Evolutionary conservation across 2,113 vertebrate genomes (phyloP), one percentile per base, ranked within the genome.

Genomic region (Chaenogobius annularis): DNA sequence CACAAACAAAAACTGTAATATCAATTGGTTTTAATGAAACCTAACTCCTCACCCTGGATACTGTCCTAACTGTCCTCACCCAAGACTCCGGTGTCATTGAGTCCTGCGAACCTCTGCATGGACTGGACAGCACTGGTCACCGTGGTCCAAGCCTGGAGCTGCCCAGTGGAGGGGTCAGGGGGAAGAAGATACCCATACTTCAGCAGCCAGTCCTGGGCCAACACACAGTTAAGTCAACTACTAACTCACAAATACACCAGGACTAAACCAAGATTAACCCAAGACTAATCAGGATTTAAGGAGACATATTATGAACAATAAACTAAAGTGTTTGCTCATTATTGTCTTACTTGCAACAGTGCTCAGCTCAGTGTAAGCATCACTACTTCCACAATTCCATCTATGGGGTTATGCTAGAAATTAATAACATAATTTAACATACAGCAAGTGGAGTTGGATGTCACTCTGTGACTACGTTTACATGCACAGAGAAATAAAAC

Each of bases 101-200:
- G 86, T 62, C 93, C 93, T 44, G 91, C 92, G 72, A 94, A 94
- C 43, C 47, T 89, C 81, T 94, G 94, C 93, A 94, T 94, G 35
- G 76, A 71, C 37, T 75, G 92, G 52, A 94, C 82, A 22, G 94
- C 93, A 0, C 83, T 73, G 31, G 91, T 92, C 72, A 94, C 90
- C 5, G 91, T 87, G 11, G 91, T 90, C 93, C 92, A 93, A 10
- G 90, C 89, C 69, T 93, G 93, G 3, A 94, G 84, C 78, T 94
- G 92, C 12, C 91, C 92, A 0, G 93, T 92, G 35, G 89, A 77
- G 0, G 86, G 80, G 77, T 94, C 91, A 1, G 94, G 54, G 1
- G 89, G 84, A 0, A 92, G 91, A 15, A 94, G 91, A 82, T 93
- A 94, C 48, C 93, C 93, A 71, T 92, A 94, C n/a, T 83, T 92